Evolutionary conservation across 1,140 invertebrate genomes (phyloP).

Genomic region (Rhysida immarginata): DNA sequence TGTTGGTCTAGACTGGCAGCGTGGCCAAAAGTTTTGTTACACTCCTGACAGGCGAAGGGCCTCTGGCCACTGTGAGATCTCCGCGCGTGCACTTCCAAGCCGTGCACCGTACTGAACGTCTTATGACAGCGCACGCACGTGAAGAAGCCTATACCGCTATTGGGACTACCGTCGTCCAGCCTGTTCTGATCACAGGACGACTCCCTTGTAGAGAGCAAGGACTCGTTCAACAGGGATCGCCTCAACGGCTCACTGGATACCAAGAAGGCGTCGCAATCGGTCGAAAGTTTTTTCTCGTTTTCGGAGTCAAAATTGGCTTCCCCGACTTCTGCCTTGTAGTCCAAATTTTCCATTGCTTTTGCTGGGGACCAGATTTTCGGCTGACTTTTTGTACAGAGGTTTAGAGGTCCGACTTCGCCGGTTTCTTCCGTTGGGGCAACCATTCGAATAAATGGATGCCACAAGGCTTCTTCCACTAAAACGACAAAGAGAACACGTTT

Average conservation of each 20-base stretch:
- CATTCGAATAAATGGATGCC: not conserved
- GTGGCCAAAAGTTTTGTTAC: conserved; percentile 36
- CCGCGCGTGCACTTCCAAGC: conserved; percentile 75
- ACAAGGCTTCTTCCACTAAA: not conserved
- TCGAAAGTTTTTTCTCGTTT: conserved; percentile 12
- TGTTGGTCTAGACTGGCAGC: conserved; percentile 33
- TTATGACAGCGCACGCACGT: conserved; percentile 95
- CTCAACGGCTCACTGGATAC: not conserved
- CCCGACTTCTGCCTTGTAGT: conserved; percentile 14
- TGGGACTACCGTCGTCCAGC: conserved; percentile 27
- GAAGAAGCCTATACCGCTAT: conserved; percentile 54
- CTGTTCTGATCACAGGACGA: conserved; percentile 12
- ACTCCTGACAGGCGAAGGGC: conserved; percentile 33
- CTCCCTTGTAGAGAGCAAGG: no score
- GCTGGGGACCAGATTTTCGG: conserved; percentile 11
- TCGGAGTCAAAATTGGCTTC: conserved; percentile 1
- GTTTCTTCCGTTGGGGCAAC: not conserved
- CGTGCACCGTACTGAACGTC: conserved; percentile 91
- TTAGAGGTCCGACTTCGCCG: conserved; percentile 1
- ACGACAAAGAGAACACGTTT: no score
- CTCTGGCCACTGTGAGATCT: conserved; percentile 48
- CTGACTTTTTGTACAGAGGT: conserved; percentile 2
- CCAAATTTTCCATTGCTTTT: conserved; percentile 8
- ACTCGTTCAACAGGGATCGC: no score
- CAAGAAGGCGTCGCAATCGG: conserved; percentile 13